Percentiles rank a stretch among this genome's conserved stretches.
Conservation (phyloP, 2,888 invertebrate genomes). For the Lithophane leautieri region DNA sequence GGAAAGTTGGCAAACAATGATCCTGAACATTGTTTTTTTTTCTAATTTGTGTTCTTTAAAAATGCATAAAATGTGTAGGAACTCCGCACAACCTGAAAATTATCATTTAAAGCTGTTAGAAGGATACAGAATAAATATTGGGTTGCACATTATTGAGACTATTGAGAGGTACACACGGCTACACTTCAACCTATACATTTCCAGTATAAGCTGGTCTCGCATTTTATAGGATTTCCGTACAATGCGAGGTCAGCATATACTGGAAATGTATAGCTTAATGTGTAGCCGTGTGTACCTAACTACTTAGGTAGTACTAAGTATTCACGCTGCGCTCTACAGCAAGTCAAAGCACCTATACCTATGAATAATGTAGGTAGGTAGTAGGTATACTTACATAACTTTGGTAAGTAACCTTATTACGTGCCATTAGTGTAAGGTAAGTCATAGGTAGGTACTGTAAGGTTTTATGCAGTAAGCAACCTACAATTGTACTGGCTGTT, state of each 20-base stretch:
- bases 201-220: no score
- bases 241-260: no score
- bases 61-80: conserved; percentile 71
- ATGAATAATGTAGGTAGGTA: neutral
- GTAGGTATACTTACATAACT: neutral
- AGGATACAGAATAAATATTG: neutral
- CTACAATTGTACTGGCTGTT: no score
- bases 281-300: no score
- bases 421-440: neutral
- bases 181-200: no score
- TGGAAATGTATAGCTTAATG: no score
- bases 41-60: conserved; percentile 45
- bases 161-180: no score
- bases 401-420: neutral
- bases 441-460: no score
- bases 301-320: neutral
- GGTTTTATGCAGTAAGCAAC: no score
- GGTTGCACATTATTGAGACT: neutral
- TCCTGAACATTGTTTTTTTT: neutral
- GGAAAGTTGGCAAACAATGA: neutral
- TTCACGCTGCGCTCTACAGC: no score
- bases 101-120: neutral
- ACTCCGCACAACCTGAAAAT: conserved; percentile 38
- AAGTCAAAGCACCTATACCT: neutral
- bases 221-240: no score